Conservation (phyloP, 1,140 invertebrate genomes). For the Drosophila sp. region DNA sequence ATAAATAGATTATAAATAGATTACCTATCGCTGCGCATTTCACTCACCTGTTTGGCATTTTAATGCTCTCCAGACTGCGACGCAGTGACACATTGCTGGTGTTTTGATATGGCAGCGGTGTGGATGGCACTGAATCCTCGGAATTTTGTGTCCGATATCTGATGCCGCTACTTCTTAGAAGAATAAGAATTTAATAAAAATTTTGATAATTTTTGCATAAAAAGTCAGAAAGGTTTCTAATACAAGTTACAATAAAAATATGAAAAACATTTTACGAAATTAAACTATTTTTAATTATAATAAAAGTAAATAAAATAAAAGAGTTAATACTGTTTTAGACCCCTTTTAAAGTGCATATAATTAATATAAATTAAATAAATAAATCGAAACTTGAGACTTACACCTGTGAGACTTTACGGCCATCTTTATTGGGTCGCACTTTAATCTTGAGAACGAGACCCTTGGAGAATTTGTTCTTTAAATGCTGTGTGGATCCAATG, state of each 20-base stretch:
- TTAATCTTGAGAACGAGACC: constrained; percentile 87
- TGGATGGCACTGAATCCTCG: background rate
- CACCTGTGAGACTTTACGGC: background rate
- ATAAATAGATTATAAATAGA: too few relatives aligned
- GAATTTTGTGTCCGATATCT: constrained; percentile 9
- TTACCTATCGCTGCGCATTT: background rate
- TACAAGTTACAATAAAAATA: too few relatives aligned
- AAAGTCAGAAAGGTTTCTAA: too few relatives aligned
- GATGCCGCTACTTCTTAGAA: background rate
- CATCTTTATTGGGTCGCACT: constrained; percentile 49
- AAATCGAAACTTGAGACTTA: background rate
- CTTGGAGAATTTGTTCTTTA: constrained; percentile 89
- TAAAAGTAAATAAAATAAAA: too few relatives aligned
- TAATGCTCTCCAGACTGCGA: background rate
- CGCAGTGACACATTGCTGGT: background rate
- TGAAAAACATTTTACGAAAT: too few relatives aligned
- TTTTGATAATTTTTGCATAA: too few relatives aligned
- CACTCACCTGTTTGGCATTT: background rate
- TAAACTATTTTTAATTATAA: background rate
- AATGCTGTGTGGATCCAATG: constrained; percentile 89
- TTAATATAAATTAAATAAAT: too few relatives aligned
- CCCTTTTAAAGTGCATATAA: too few relatives aligned
- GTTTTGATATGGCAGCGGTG: constrained; percentile 1
- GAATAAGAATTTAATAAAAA: background rate
- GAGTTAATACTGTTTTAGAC: too few relatives aligned